phyloP scores from a whole-genome alignment of 2,888 invertebrate species.

The Microdon myrmicae region DNA sequence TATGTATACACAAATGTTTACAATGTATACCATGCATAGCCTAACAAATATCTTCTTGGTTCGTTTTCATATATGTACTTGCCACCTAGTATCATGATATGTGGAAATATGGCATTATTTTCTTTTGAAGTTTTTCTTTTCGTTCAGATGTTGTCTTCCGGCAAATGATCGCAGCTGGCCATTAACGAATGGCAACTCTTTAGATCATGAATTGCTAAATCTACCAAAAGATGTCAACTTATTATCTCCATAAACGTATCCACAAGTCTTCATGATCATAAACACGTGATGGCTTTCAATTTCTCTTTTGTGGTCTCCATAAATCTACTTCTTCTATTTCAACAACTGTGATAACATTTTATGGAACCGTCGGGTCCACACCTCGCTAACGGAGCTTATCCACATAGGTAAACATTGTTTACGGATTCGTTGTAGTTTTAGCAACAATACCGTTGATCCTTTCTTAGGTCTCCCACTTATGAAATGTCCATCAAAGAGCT shows the following conservation, averaged over 20 bases:
- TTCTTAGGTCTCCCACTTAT: slow-evolving; percentile 17
- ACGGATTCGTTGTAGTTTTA: no score
- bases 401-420: no score
- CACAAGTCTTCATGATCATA: neutral
- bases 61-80: no score
- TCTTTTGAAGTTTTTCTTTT: no score
- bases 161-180: no score
- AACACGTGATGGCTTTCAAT: neutral
- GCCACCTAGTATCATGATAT: no score
- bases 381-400: slow-evolving; percentile 21
- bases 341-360: slow-evolving; percentile 17
- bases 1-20: no score
- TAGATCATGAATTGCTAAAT: neutral
- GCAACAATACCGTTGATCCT: slow-evolving; percentile 22
- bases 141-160: no score
- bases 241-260: slow-evolving; percentile 30
- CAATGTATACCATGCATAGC: no score
- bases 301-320: slow-evolving; percentile 19
- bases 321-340: slow-evolving; percentile 14
- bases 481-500: slow-evolving; percentile 31
- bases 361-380: slow-evolving; percentile 16
- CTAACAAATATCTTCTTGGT: no score
- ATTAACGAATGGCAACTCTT: neutral
- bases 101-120: no score
- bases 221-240: slow-evolving; percentile 18